These are phyloP conservation scores for Macroteleia sp. DNA, from an alignment of 2,888 invertebrate species.

Conservation along the genomic window DNA sequence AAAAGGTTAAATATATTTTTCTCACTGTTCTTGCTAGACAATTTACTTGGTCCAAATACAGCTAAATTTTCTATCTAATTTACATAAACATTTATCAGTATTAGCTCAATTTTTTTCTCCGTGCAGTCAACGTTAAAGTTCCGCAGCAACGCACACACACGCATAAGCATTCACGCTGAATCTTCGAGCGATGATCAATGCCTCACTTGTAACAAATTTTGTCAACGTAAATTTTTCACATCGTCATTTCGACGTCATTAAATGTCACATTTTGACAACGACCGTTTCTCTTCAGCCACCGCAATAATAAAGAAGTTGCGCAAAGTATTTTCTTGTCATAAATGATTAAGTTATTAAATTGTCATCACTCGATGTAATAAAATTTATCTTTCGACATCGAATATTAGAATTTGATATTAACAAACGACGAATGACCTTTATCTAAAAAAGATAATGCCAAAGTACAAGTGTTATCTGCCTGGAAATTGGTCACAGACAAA, in stretches of 20 bases:
- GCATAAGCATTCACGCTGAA: too few relatives aligned
- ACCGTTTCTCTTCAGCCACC: constrained; percentile 10
- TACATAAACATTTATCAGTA: too few relatives aligned
- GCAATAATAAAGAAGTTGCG: constrained; percentile 10
- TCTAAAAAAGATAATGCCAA: constrained; percentile 35
- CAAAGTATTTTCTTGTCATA: constrained; percentile 3
- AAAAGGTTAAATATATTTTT: too few relatives aligned
- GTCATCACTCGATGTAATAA: constrained; percentile 20
- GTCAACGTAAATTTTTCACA: background rate
- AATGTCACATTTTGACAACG: constrained; percentile 3
- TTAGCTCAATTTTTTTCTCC: too few relatives aligned
- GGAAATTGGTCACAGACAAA: constrained; percentile 18
- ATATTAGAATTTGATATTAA: constrained; percentile 36
- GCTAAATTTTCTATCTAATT: too few relatives aligned
- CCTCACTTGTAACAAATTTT: background rate
- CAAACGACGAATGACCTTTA: constrained; percentile 31
- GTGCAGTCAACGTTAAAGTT: too few relatives aligned
- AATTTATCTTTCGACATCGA: constrained; percentile 25
- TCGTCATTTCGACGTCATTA: constrained; percentile 14
- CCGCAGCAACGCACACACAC: background rate
- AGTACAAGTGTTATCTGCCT: background rate
- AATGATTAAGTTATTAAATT: constrained; percentile 24
- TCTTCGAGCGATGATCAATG: too few relatives aligned
- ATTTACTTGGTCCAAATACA: too few relatives aligned
- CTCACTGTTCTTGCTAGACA: too few relatives aligned